Conservation (phyloP, 64 coral and sea anemone genomes). For the Porites lutea region DNA sequence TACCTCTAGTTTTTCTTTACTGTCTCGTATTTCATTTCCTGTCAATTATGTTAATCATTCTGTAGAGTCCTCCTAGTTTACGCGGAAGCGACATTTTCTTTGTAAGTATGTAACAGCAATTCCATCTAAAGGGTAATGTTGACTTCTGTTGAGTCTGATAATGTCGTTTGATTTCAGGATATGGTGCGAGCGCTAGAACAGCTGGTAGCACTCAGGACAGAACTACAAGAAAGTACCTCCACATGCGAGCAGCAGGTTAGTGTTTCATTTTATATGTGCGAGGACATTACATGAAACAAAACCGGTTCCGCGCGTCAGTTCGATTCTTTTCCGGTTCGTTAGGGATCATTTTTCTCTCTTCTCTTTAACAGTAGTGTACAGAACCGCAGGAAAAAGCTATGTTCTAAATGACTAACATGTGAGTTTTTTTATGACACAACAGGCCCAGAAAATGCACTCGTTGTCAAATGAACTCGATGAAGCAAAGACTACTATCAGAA, state of each 20-base stretch:
- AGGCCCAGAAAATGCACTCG: conserved; percentile 58
- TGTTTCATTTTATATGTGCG: not conserved
- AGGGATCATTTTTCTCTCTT: no score
- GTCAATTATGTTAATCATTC: no score
- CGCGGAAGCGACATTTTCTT: no score
- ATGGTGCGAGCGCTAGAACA: conserved; percentile 80
- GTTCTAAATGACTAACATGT: not conserved
- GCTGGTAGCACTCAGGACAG: conserved; percentile 64
- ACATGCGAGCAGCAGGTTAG: conserved; percentile 78
- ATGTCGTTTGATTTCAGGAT: conserved; percentile 18
- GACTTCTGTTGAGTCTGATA: not conserved
- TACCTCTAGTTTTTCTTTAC: no score
- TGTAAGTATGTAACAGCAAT: no score
- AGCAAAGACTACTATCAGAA: conserved; percentile 49
- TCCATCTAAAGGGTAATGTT: not conserved
- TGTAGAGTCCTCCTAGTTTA: no score
- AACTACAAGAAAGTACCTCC: conserved; percentile 73
- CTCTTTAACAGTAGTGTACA: no score
- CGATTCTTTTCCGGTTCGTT: no score
- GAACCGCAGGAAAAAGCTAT: not conserved
- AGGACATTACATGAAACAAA: not conserved
- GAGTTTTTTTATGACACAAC: not conserved
- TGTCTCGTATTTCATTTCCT: no score
- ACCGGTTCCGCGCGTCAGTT: no score
- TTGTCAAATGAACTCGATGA: conserved; percentile 69